Percentiles rank a stretch among this genome's conserved stretches.
These are phyloP conservation scores for Pelecanoides urinatrix DNA, from an alignment of 2,113 vertebrate genomes.

Conservation along the genomic window DNA sequence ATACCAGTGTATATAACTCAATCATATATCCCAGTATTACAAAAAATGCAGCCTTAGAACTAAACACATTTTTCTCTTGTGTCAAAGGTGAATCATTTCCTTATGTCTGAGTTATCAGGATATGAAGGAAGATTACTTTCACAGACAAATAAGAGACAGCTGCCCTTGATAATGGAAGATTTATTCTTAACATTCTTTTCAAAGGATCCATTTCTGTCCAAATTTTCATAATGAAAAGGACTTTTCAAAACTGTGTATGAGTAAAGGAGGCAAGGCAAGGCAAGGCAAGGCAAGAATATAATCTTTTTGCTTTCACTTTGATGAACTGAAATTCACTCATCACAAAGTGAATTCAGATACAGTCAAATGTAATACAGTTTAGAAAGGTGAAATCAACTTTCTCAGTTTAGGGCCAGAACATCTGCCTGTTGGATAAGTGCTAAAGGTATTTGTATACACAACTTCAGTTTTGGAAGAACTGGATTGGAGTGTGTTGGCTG, in stretches of 20 bases:
- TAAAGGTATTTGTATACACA: not conserved
- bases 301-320: not conserved
- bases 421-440: not conserved
- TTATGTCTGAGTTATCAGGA: constrained; percentile 50
- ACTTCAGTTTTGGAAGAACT: not conserved
- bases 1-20: not conserved
- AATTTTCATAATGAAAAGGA: constrained; percentile 27
- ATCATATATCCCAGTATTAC: not conserved
- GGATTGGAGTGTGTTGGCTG: not conserved
- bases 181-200: constrained; percentile 44
- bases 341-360: not conserved
- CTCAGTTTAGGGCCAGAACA: not conserved
- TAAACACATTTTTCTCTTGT: constrained; percentile 51
- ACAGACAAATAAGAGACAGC: constrained; percentile 56
- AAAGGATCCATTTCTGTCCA: constrained; percentile 30
- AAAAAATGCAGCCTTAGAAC: constrained; percentile 43
- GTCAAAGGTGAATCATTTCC: constrained; percentile 62
- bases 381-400: not conserved
- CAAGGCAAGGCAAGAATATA: not conserved
- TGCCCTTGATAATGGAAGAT: constrained; percentile 44
- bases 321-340: not conserved
- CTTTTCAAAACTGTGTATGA: not conserved
- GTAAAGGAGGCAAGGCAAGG: not conserved
- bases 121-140: constrained; percentile 59
- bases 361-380: not conserved